These are phyloP conservation scores for Trisateles emortualis DNA, from an alignment of 2,888 invertebrate genomes.

Conservation along the genomic window DNA sequence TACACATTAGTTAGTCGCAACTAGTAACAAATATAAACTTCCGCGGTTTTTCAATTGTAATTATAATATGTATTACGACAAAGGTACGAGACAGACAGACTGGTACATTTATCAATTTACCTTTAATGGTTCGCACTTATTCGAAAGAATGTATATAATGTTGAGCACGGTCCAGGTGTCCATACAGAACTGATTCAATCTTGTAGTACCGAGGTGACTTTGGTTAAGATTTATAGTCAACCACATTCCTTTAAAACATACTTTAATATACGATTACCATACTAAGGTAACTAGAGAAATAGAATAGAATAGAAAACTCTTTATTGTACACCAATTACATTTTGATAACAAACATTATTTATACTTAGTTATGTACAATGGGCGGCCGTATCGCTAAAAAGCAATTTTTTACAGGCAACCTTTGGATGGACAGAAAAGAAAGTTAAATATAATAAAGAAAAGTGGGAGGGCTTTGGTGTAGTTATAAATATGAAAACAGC, in stretches of 20 bases:
- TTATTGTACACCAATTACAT: too few relatives aligned
- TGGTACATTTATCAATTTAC: conserved; percentile 43
- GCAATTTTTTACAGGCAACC: too few relatives aligned
- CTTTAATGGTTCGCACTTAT: conserved; percentile 47
- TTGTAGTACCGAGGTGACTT: conserved; percentile 16
- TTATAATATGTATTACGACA: conserved; percentile 42
- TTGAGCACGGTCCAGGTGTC: conserved; percentile 39
- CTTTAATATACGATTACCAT: too few relatives aligned
- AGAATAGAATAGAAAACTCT: too few relatives aligned
- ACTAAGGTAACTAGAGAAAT: neutral
- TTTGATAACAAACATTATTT: too few relatives aligned
- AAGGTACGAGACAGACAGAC: conserved; percentile 38
- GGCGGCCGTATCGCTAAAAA: too few relatives aligned
- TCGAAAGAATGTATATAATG: conserved; percentile 44
- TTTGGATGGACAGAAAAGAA: too few relatives aligned
- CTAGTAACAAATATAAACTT: conserved; percentile 52
- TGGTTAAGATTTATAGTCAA: conserved; percentile 14
- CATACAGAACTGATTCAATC: conserved; percentile 26
- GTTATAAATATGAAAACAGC: too few relatives aligned
- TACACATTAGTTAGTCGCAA: conserved; percentile 45
- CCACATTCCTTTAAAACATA: conserved; percentile 22
- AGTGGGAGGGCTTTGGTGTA: too few relatives aligned
- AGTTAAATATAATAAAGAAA: too few relatives aligned
- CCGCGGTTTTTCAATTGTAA: conserved; percentile 57
- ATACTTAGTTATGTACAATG: too few relatives aligned